Conservation (phyloP, 1,140 invertebrate genomes). For the Eriosoma lanigerum region DNA sequence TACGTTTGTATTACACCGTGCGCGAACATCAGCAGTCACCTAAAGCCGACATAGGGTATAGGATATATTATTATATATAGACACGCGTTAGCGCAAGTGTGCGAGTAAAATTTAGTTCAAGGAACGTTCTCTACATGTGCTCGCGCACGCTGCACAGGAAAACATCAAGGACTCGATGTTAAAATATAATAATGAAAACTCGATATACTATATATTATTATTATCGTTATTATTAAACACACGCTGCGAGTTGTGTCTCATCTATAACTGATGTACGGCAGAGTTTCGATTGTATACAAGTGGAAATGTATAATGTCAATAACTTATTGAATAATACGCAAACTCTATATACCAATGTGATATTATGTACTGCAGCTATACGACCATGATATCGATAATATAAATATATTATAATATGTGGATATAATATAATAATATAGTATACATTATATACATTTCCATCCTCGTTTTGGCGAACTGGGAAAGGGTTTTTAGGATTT, state of each 20-base stretch:
- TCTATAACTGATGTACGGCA: not conserved
- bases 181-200: constrained; percentile 3
- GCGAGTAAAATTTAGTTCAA: constrained; percentile 37
- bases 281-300: too few species aligned
- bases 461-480: too few species aligned
- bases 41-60: not conserved
- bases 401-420: too few species aligned
- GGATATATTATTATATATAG: not conserved
- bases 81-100: not conserved
- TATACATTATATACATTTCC: too few species aligned
- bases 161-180: constrained; percentile 18
- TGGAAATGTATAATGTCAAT: too few species aligned
- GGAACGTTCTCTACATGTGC: constrained; percentile 35
- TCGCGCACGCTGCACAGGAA: not conserved
- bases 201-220: not conserved
- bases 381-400: too few species aligned
- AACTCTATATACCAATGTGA: too few species aligned
- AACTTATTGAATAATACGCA: too few species aligned
- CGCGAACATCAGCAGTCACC: not conserved
- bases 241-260: not conserved
- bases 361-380: too few species aligned
- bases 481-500: too few species aligned
- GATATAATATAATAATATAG: too few species aligned
- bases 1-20: not conserved
- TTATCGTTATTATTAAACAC: constrained; percentile 1